These are phyloP conservation scores for Drosophila funebris DNA, from an alignment of 1,140 invertebrate species.

Conservation along the genomic window DNA sequence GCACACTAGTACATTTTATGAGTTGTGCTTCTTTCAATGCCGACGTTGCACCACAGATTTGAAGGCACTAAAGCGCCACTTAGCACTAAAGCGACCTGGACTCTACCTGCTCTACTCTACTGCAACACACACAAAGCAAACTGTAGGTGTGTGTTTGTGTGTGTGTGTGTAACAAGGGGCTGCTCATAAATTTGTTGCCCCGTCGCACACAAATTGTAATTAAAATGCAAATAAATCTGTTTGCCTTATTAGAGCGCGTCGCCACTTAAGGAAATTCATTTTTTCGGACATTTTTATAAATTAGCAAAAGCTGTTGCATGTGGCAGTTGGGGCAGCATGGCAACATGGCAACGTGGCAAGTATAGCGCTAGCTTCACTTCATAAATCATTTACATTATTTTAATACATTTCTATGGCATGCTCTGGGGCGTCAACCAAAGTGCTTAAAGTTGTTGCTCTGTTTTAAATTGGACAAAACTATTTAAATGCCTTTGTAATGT, in stretches of 20 bases:
- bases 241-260: constrained; percentile 36
- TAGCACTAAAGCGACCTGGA: constrained; percentile 65
- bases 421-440: not conserved
- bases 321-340: too few relatives aligned
- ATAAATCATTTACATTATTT: constrained; percentile 3
- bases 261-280: constrained; percentile 16
- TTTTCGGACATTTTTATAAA: constrained; percentile 59
- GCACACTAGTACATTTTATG: constrained; percentile 72
- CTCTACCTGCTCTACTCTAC: constrained; percentile 27
- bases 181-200: constrained; percentile 33
- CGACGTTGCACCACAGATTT: constrained; percentile 71
- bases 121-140: constrained; percentile 4
- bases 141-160: constrained; percentile 2
- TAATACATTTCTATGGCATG: constrained; percentile 6
- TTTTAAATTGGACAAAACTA: too few relatives aligned
- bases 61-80: constrained; percentile 76
- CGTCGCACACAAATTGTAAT: constrained; percentile 61
- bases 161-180: not conserved
- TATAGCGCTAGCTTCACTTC: not conserved
- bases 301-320: constrained; percentile 20
- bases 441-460: too few relatives aligned
- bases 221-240: constrained; percentile 78
- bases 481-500: too few relatives aligned
- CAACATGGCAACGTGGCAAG: too few relatives aligned
- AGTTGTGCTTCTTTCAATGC: constrained; percentile 35